Conservation (phyloP, 2,888 invertebrate genomes). For the Brenthis hecate region DNA sequence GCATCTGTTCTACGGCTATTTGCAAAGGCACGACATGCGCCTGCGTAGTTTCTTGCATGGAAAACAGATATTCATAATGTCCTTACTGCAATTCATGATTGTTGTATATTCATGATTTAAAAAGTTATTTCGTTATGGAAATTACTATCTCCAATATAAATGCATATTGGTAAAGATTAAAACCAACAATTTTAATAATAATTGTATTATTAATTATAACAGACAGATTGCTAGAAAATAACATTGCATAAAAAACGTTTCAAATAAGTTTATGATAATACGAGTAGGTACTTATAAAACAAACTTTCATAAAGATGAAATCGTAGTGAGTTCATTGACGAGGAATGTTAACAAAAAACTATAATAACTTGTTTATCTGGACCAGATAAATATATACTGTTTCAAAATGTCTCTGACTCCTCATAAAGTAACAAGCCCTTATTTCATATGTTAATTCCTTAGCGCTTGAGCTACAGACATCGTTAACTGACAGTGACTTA, state of each 20-base stretch:
- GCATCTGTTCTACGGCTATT: slow-evolving; percentile 81
- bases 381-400: slow-evolving; percentile 43
- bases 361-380: slow-evolving; percentile 71
- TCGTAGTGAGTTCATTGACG: slow-evolving; percentile 59
- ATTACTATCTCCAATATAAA: slow-evolving; percentile 9
- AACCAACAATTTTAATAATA: neutral
- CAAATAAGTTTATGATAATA: no score
- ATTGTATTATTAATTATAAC: no score
- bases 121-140: slow-evolving; percentile 11
- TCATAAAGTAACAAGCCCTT: slow-evolving; percentile 57
- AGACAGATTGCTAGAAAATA: neutral
- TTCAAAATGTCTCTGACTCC: slow-evolving; percentile 34
- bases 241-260: neutral
- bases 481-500: slow-evolving; percentile 10
- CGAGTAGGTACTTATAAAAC: no score
- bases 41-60: slow-evolving; percentile 39
- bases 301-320: no score
- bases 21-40: slow-evolving; percentile 76
- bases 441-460: slow-evolving; percentile 67
- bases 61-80: slow-evolving; percentile 31
- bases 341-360: slow-evolving; percentile 68
- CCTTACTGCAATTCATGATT: slow-evolving; percentile 21
- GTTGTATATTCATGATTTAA: slow-evolving; percentile 11
- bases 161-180: neutral
- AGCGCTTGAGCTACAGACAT: slow-evolving; percentile 43